These are phyloP conservation scores for Phaethornis superciliosus DNA, from an alignment of 2,113 vertebrate genomes.

Conservation along the genomic window DNA sequence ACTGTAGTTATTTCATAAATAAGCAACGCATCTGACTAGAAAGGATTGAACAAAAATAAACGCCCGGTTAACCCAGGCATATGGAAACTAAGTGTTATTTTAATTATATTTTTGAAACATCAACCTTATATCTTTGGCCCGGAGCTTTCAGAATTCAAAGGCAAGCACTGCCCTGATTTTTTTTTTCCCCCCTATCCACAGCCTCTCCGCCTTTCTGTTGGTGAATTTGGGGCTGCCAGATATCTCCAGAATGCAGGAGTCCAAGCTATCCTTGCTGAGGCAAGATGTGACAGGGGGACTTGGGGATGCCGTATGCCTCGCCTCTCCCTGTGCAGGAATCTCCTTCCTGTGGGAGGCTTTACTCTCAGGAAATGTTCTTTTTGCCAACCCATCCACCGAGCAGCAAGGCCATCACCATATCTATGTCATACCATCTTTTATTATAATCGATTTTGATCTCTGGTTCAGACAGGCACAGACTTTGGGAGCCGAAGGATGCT, in stretches of 20 bases:
- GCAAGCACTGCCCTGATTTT: not conserved
- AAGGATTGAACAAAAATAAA: conserved; percentile 45
- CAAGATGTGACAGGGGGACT: accelerated
- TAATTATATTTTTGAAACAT: conserved; percentile 38
- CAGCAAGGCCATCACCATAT: accelerated
- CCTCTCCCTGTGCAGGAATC: not conserved
- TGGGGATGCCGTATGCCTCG: accelerated
- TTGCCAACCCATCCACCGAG: not conserved
- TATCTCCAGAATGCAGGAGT: not conserved
- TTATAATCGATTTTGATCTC: not conserved
- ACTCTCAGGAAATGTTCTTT: not conserved
- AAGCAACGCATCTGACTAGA: not conserved
- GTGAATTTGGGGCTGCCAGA: not conserved
- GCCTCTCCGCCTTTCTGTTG: not conserved
- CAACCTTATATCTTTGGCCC: not conserved
- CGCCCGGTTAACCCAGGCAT: conserved; percentile 6
- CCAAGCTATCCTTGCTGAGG: not conserved
- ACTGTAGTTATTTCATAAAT: conserved; percentile 35
- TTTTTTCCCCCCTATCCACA: not conserved
- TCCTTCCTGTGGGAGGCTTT: not conserved
- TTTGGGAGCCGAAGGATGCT: not conserved
- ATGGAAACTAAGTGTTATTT: not conserved
- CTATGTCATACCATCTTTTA: not conserved
- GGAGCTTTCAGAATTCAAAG: conserved; percentile 1
- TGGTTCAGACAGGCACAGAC: not conserved